phyloP scores from a whole-genome alignment of 2,797 vertebrate species.

The Scarus forsteni region DNA sequence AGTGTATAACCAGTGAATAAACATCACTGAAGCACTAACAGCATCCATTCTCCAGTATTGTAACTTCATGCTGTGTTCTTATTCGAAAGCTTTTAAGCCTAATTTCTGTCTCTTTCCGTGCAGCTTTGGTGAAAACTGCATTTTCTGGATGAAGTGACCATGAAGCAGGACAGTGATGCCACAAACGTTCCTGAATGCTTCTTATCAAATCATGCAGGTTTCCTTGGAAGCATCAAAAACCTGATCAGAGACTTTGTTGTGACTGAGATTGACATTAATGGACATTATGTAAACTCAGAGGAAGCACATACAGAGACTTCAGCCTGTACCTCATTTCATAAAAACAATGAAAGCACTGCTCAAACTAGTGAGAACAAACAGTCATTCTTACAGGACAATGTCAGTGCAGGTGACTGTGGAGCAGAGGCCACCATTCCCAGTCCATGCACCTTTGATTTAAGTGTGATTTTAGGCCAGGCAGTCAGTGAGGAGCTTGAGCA shows the following conservation, averaged over 20 bases:
- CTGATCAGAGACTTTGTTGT: constrained; percentile 91
- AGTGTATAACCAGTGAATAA: background rate
- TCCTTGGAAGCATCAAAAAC: constrained; percentile 90
- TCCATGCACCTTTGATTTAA: constrained; percentile 77
- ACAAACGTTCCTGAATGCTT: constrained; percentile 69
- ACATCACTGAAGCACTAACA: constrained; percentile 2
- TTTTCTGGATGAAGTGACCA: constrained; percentile 47
- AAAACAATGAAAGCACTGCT: constrained; percentile 39
- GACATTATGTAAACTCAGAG: constrained; percentile 67
- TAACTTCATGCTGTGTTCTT: background rate
- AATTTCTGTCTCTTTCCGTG: background rate
- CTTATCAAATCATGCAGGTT: constrained; percentile 87
- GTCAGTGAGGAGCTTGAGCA: constrained; percentile 80
- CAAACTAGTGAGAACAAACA: constrained; percentile 23
- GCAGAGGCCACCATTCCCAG: constrained; percentile 39
- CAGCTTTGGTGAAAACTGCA: constrained; percentile 8
- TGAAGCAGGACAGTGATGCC: constrained; percentile 68
- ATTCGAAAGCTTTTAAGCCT: background rate
- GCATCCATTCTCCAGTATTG: background rate
- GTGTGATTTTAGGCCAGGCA: constrained; percentile 81
- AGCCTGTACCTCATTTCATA: constrained; percentile 29
- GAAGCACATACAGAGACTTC: constrained; percentile 3
- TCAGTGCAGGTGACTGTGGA: constrained; percentile 34
- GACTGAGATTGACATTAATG: constrained; percentile 86
- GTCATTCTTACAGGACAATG: constrained; percentile 33